Conservation (phyloP, 2,797 vertebrate species). For the Eospalax fontanierii region DNA sequence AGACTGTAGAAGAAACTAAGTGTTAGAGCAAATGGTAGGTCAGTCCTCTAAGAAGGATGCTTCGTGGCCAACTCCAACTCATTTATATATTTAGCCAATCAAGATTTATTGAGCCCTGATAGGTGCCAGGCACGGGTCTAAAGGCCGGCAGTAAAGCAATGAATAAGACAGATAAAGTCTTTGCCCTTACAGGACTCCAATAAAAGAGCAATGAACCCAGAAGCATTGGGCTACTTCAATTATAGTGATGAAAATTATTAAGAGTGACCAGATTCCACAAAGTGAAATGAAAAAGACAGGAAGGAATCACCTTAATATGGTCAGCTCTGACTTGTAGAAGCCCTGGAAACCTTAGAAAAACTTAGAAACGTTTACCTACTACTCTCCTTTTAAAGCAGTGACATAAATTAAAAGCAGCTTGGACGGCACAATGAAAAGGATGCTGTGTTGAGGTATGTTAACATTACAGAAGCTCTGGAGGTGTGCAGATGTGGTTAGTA, state of each 20-base stretch:
- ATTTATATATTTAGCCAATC: neutral
- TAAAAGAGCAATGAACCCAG: neutral
- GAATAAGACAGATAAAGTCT: conserved; percentile 26
- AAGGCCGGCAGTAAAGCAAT: neutral
- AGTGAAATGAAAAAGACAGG: neutral
- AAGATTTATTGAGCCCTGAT: neutral
- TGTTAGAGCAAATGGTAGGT: neutral
- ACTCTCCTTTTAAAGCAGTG: neutral
- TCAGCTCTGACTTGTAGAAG: neutral
- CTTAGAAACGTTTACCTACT: neutral
- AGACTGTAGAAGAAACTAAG: neutral
- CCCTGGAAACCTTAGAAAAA: neutral
- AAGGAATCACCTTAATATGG: neutral
- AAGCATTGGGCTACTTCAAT: neutral
- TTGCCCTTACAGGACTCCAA: neutral
- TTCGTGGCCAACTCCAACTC: conserved; percentile 2
- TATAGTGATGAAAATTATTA: neutral
- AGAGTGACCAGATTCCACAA: neutral
- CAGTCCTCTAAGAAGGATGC: neutral
- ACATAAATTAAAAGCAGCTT: neutral
- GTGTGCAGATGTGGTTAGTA: neutral
- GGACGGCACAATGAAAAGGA: neutral
- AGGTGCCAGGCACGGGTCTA: neutral
- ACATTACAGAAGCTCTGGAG: neutral
- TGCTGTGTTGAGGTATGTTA: neutral